phyloP scores from a whole-genome alignment of 2,797 vertebrate genomes.

The Sebastes kiyomatsui region DNA sequence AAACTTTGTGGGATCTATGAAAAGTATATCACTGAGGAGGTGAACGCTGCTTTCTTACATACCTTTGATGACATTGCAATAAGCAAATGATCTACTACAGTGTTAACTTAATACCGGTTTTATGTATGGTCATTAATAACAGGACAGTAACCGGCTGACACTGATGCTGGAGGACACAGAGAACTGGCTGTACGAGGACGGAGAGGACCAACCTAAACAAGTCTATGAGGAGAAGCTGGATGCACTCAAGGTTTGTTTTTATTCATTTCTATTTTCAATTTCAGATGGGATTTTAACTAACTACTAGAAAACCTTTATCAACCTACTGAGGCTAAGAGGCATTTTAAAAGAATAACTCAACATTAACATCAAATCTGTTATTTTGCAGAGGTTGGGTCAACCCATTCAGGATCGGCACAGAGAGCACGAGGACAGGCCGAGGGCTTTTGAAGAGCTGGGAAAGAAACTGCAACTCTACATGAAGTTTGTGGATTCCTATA shows the following conservation, averaged over 20 bases:
- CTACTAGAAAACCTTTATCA: not conserved
- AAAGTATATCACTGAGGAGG: constrained; percentile 90
- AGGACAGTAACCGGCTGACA: constrained; percentile 90
- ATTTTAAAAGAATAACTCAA: not conserved
- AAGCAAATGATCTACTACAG: not conserved
- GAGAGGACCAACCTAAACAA: constrained; percentile 94
- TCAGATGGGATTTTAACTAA: not conserved
- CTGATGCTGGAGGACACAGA: constrained; percentile 92
- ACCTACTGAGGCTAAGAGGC: not conserved
- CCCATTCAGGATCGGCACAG: constrained; percentile 91
- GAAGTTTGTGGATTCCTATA: constrained; percentile 92
- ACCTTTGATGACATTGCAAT: not conserved
- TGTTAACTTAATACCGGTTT: not conserved
- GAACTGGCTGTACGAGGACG: constrained; percentile 97
- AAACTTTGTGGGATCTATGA: constrained; percentile 90
- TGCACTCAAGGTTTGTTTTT: constrained; percentile 84
- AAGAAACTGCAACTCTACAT: constrained; percentile 93
- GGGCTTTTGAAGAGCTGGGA: constrained; percentile 92
- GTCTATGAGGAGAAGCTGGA: constrained; percentile 93
- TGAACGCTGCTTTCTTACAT: constrained; percentile 64
- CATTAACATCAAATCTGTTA: not conserved
- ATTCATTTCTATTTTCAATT: not conserved
- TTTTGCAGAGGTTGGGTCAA: constrained; percentile 87
- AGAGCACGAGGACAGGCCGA: constrained; percentile 93
- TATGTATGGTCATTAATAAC: not conserved